Evolutionary conservation across 2,797 vertebrate species (phyloP).

Genomic region (Onychomys torridus): DNA sequence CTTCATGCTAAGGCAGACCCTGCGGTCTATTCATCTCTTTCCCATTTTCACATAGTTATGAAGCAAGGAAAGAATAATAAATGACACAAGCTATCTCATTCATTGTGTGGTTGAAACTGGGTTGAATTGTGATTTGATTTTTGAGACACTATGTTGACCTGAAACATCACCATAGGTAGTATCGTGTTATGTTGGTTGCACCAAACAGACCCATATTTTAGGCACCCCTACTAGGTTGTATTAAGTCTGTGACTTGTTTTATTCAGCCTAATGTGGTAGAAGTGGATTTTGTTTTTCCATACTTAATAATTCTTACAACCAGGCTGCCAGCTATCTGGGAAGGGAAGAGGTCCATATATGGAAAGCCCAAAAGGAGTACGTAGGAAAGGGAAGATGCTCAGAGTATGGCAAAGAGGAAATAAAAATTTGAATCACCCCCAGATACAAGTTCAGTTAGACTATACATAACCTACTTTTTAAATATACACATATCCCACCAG

Average conservation of each 20-base stretch:
- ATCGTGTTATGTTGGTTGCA: background rate
- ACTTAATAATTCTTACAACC: background rate
- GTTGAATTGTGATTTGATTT: background rate
- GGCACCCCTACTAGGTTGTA: background rate
- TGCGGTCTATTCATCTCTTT: background rate
- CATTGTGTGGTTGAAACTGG: background rate
- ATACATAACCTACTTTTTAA: background rate
- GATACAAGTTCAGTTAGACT: background rate
- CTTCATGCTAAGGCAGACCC: background rate
- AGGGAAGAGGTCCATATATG: rapidly evolving
- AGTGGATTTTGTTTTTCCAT: background rate
- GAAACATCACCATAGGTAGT: background rate
- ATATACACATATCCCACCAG: background rate
- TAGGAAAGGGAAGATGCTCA: background rate
- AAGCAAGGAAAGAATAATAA: background rate
- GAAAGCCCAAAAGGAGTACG: rapidly evolving
- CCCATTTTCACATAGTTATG: background rate
- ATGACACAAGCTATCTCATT: background rate
- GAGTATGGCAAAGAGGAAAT: background rate
- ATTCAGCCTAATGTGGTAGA: background rate
- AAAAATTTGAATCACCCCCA: background rate
- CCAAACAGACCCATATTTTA: background rate
- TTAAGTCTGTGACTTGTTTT: background rate
- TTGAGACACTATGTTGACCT: background rate
- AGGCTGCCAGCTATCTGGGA: background rate